Evolutionary conservation across 2,888 invertebrate genomes (phyloP).

Genomic region (Phyllotreta cruciferae): DNA sequence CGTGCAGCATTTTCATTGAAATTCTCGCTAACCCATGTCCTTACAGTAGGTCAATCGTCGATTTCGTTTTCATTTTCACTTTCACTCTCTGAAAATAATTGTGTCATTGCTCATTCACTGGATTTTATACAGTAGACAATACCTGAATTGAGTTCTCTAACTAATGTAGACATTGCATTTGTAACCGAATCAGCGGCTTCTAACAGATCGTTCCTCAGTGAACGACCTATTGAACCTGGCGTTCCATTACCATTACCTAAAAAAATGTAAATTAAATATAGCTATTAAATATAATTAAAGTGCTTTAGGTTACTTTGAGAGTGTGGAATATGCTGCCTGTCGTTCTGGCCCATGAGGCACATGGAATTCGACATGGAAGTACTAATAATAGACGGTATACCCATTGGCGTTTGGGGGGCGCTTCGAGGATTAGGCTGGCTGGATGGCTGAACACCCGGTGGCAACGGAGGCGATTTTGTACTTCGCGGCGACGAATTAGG

Average conservation of each 20-base stretch:
- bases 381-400: conserved; percentile 51
- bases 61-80: too few relatives aligned
- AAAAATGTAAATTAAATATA: background rate
- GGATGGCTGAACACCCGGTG: conserved; percentile 64
- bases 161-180: conserved; percentile 96
- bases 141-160: conserved; percentile 95
- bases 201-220: conserved; percentile 84
- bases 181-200: conserved; percentile 97
- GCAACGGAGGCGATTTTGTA: conserved; percentile 82
- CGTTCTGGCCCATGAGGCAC: conserved; percentile 37
- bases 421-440: conserved; percentile 54
- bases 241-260: conserved; percentile 57
- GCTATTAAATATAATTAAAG: background rate
- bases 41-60: too few relatives aligned
- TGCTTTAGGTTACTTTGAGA: conserved; percentile 26
- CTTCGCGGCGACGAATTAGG: conserved; percentile 88
- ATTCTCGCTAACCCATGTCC: too few relatives aligned
- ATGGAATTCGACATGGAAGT: conserved; percentile 53
- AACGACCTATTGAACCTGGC: conserved; percentile 64
- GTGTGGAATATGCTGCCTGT: conserved; percentile 42
- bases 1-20: too few relatives aligned
- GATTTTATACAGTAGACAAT: conserved; percentile 52
- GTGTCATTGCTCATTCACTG: too few relatives aligned
- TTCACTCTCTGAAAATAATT: too few relatives aligned
- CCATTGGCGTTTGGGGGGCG: conserved; percentile 66